Conservation (phyloP, 2,888 invertebrate species). For the Platycnemis pennipes region DNA sequence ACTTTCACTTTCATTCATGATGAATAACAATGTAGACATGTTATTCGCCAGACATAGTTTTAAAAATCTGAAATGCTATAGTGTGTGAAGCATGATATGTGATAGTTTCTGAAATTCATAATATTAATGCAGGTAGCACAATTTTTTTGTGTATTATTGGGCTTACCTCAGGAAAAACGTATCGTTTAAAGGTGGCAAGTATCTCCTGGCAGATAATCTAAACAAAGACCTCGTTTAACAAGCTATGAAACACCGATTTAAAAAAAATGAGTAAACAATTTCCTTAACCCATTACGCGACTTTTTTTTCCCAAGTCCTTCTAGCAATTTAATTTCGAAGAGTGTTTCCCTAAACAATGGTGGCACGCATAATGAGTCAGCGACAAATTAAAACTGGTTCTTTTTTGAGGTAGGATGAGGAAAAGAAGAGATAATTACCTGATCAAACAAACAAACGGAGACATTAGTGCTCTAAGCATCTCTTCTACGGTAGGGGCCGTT, state of each 20-base stretch:
- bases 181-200: too few relatives aligned
- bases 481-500: background rate
- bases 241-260: background rate
- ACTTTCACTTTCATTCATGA: too few relatives aligned
- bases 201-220: too few relatives aligned
- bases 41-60: too few relatives aligned
- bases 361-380: constrained; percentile 28
- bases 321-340: background rate
- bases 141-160: too few relatives aligned
- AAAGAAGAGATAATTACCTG: constrained; percentile 32
- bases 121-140: too few relatives aligned
- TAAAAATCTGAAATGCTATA: too few relatives aligned
- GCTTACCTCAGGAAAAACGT: too few relatives aligned
- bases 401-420: background rate
- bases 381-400: constrained; percentile 13
- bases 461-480: background rate
- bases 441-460: constrained; percentile 24
- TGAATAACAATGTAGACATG: too few relatives aligned
- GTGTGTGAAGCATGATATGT: too few relatives aligned
- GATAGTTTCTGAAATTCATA: too few relatives aligned
- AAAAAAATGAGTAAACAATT: background rate
- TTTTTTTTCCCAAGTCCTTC: background rate
- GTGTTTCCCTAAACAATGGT: constrained; percentile 13
- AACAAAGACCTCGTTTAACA: too few relatives aligned
- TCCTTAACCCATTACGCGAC: background rate